A percentile compares a stretch with the other conserved stretches of the same genome.
These are phyloP conservation scores for Belonocnema kinseyi DNA, from an alignment of 1,140 invertebrate species.

Conservation along the genomic window DNA sequence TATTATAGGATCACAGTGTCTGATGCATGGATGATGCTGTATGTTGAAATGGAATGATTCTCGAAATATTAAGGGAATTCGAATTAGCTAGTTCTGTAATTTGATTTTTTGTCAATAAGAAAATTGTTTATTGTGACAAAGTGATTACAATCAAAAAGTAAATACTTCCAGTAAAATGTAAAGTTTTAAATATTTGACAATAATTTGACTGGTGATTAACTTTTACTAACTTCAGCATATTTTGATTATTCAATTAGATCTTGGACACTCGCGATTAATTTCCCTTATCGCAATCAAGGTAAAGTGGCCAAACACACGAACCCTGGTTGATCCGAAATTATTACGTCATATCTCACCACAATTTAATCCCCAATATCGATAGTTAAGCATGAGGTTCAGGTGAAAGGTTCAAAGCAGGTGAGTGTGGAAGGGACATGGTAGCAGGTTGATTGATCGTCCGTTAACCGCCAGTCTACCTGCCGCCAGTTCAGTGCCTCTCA, in stretches of 20 bases:
- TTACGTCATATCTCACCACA: conserved; percentile 9
- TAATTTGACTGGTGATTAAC: not conserved
- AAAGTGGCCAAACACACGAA: conserved; percentile 14
- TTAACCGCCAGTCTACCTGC: conserved; percentile 72
- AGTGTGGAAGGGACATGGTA: conserved; percentile 46
- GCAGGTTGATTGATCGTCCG: conserved; percentile 73
- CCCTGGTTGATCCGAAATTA: conserved; percentile 19
- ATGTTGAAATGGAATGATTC: not conserved
- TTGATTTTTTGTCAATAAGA: no score
- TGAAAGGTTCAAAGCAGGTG: conserved; percentile 56
- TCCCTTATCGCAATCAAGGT: not conserved
- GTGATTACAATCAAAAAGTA: no score
- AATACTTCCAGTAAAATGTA: no score
- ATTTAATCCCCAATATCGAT: conserved; percentile 18
- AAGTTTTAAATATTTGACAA: no score
- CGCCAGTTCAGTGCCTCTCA: conserved; percentile 69
- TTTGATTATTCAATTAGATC: not conserved
- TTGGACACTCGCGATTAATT: conserved; percentile 8
- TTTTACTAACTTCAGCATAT: not conserved
- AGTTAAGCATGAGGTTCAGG: conserved; percentile 40
- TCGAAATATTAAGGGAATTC: not conserved
- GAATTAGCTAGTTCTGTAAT: not conserved
- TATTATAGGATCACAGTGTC: not conserved
- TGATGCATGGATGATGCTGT: not conserved
- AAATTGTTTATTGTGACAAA: no score